phyloP scores from a whole-genome alignment of 2,113 vertebrate genomes.

The rabbit (Oryctolagus cuniculus) region DNA sequence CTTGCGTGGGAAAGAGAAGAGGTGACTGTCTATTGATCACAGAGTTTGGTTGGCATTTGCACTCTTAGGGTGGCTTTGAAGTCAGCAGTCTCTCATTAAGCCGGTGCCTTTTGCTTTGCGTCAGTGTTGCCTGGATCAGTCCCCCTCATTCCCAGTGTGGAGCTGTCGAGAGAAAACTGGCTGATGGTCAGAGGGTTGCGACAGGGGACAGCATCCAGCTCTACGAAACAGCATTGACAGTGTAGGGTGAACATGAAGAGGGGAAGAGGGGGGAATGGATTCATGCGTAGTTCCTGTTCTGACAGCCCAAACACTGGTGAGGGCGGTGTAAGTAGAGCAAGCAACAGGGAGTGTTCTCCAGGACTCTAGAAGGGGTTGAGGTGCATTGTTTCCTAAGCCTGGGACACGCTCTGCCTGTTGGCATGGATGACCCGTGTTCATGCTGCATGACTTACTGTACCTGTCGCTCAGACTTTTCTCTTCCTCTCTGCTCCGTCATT shows the following conservation, averaged over 20 bases:
- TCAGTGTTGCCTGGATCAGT: not conserved
- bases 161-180: not conserved
- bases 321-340: not conserved
- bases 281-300: not conserved
- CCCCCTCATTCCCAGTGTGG: not conserved
- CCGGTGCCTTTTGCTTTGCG: not conserved
- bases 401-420: not conserved
- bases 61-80: not conserved
- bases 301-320: not conserved
- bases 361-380: not conserved
- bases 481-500: not conserved
- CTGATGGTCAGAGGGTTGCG: not conserved
- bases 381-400: not conserved
- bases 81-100: not conserved
- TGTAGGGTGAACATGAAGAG: not conserved
- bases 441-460: not conserved
- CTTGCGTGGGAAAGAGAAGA: not conserved
- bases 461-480: fast-evolving
- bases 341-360: not conserved
- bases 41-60: not conserved
- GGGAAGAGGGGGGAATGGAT: fast-evolving
- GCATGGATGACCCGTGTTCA: not conserved
- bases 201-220: not conserved
- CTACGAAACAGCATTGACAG: not conserved
- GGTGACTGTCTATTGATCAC: not conserved